Evolutionary conservation across 2,888 invertebrate species (phyloP), one percentile per base, ranked within the genome.

Genomic region (Drosophila glabriapex): DNA sequence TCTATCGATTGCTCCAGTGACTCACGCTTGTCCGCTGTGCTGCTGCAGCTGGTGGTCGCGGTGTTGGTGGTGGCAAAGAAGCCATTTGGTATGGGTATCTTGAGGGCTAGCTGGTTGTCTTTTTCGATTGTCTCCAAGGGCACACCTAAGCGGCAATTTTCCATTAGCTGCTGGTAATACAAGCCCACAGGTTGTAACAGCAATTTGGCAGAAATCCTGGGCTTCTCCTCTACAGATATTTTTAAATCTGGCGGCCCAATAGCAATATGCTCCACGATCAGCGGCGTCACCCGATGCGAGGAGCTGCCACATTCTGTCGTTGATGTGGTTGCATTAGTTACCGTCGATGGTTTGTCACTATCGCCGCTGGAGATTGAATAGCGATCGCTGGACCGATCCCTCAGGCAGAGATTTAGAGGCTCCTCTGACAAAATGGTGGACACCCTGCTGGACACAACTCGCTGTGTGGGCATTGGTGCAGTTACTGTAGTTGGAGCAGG

Each of bases 341-440:
- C 52, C 3, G 61, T 77, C 4, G 79, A 80, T 0, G 78, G 76
- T 35, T 80, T 77, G 25, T 84, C 80, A 49, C 90, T 89, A 55
- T 89, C 87, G n/a, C 85, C 86, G 66, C 93, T 93, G 3, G 93
- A 93, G n/a, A 93, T 90, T 19, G 93, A 93, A n/a, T 87, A 85
- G 31, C 93, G 91, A 63, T 93, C 92, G 10, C 78, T 88, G 19
- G 87, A 85, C 66, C 93, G 94, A 90, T 97, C 97, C 61, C 97
- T 94, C 68, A 97, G 95, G 91, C 97, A 98, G 6, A 98, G 94
- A 93, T 98, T 98, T 7, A 98, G 93, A 0, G 97, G 97, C 89
- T 97, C 97, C 59, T 96, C 96, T 2, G 72, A 5, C 16, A 58
- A 4, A 10, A 53, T 28, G 0, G n/a, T 37, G 1, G 52, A 19